Conservation (phyloP, 2,888 invertebrate genomes). For the Tuberolachnus salignus region DNA sequence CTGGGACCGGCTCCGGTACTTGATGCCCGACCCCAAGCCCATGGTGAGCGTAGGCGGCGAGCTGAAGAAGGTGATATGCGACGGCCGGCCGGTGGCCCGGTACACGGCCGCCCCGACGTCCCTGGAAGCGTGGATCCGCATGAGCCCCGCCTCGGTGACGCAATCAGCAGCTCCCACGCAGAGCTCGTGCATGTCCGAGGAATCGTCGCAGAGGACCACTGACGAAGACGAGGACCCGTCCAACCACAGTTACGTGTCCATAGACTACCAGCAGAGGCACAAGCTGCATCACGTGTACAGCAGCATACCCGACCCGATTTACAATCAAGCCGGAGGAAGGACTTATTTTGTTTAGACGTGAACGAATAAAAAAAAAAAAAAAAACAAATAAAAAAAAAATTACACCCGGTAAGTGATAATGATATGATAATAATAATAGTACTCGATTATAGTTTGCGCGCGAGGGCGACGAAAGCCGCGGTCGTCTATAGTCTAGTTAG, state of each 20-base stretch:
- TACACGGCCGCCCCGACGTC: conserved; percentile 77
- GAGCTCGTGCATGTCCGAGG: conserved; percentile 61
- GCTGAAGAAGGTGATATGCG: conserved; percentile 65
- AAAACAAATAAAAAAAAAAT: no score
- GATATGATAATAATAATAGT: no score
- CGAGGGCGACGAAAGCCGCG: background rate
- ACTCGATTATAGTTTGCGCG: no score
- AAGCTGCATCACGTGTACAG: conserved; percentile 61
- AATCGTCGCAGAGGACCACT: conserved; percentile 65
- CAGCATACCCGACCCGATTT: conserved; percentile 61
- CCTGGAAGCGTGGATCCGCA: conserved; percentile 69
- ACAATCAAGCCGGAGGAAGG: conserved; percentile 59
- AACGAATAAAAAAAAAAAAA: no score
- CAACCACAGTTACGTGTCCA: conserved; percentile 73
- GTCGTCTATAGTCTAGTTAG: no score
- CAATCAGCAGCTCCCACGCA: conserved; percentile 58
- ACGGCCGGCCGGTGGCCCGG: conserved; percentile 67
- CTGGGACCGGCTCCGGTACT: conserved; percentile 80
- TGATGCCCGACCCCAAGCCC: conserved; percentile 74
- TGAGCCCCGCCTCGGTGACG: conserved; percentile 62
- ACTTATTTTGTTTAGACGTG: conserved; percentile 60
- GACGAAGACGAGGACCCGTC: conserved; percentile 69
- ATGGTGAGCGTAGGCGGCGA: conserved; percentile 63
- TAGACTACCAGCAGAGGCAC: conserved; percentile 63
- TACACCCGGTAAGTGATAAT: conserved; percentile 14